Base-by-base conservation (phyloP, 2,113 vertebrate species). In the Pyrgilauda ruficollis region DNA sequence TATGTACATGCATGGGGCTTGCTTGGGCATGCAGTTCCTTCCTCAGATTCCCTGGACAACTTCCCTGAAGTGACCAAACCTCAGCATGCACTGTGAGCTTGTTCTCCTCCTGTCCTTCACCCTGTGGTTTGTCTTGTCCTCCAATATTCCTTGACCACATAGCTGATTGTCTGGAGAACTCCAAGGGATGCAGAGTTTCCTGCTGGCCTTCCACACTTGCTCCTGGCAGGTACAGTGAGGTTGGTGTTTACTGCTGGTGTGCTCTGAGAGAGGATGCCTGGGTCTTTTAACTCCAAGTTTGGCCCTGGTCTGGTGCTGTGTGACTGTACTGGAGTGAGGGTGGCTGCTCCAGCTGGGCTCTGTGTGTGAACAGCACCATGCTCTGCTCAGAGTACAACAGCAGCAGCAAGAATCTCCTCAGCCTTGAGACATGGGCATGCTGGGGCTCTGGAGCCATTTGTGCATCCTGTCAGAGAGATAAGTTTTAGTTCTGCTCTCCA, bases 1-100 rank as follows among this genome's bases (percentile, higher is more conserved):
- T 99, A 98, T 33, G 10, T 49, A 98, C 62, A 22, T 37, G 61
- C 68, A 68, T 53, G 69, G n/a, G 55, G 26, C 62, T 94, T 79
- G 35, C 62, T 80, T 62, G 21, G 76, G 79, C 53, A 56, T 87
- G 49, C 37, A 31, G 13, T 82, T 68, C 35, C 26, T 93, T 95
- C 33, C 77, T 62, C 33, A 49, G 1, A 50, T 75, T 83, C 41
- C 68, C 64, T 84, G 84, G 64, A 53, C 5, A 14, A 49, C 62
- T 83, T 47, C 55, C 84, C 47, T 82, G 35, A n/a, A 90, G 61
- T 68, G 30, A 80, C 85, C 74, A 83, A 90, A 81, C 52, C 73
- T 97, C 63, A 83, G 0, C 26, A 15, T 72, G 82, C 49, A n/a
- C 56, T 62, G 43, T 95, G 67, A 91, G 72, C 89, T 79, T 58